A percentile compares a stretch with the other conserved stretches of the same genome.
Conservation (phyloP, 2,113 vertebrate genomes). For the Cynopterus brachyotis region DNA sequence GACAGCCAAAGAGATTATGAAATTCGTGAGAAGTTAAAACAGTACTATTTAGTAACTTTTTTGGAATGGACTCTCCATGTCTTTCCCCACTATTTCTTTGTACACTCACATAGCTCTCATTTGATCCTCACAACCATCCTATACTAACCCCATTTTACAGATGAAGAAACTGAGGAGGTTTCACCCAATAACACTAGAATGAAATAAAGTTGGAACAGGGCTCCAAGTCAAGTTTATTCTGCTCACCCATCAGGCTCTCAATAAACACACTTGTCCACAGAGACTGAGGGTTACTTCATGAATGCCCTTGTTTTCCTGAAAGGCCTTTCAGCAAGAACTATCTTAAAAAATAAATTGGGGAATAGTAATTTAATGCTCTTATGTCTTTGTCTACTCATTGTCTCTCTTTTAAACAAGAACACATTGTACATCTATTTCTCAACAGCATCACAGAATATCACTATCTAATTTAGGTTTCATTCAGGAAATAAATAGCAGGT, state of each 20-base stretch:
- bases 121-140: not conserved
- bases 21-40: not conserved
- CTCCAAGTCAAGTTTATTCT: not conserved
- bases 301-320: slow-evolving; percentile 24
- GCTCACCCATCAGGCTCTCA: not conserved
- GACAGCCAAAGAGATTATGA: not conserved
- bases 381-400: slow-evolving; percentile 26
- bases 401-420: slow-evolving; percentile 58
- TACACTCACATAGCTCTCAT: not conserved
- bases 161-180: not conserved
- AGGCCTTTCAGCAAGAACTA: slow-evolving; percentile 49
- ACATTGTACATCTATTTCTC: slow-evolving; percentile 51
- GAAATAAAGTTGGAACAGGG: not conserved
- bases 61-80: not conserved
- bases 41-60: not conserved
- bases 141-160: not conserved
- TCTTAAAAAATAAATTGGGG: slow-evolving; percentile 21
- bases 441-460: not conserved
- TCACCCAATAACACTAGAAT: not conserved
- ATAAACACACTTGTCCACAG: not conserved
- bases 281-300: not conserved
- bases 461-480: slow-evolving; percentile 55
- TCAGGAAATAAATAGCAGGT: slow-evolving; percentile 75
- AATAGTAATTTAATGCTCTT: slow-evolving; percentile 33
- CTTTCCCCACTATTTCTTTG: not conserved